Base-by-base conservation (phyloP, 2,888 invertebrate species). In the Cremastobaeus sp. region DNA sequence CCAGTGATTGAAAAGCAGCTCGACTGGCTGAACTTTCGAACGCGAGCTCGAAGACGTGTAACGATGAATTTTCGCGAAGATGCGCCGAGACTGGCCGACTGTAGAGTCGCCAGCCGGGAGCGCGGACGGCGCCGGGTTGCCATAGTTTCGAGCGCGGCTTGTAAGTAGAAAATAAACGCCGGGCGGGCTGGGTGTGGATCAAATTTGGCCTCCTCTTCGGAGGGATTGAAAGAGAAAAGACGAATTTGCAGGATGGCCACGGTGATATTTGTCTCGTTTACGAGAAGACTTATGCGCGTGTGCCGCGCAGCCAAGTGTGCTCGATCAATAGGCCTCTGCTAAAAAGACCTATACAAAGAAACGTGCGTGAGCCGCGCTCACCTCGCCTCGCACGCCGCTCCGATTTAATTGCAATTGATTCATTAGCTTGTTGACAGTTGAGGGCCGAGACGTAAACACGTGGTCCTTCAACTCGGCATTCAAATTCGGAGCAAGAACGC, bases 211-310 rank as follows among this genome's bases (percentile, higher is more conserved):
- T 70, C 37, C 21, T 37, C 62, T 65, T 59, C 52, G 77, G 79
- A 78, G 78, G 79, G 70, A 54, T 65, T 71, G 57, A 55, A 74
- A 77, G 72, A 69, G 75, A 76, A 77, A 59, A 78, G 79, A 78
- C 77, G 77, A 81, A 85, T 86, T 85, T 84, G 81, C 83, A 84
- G 83, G 83, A 84, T 81, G 82, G 81, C 79, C 77, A 82, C 82
- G 85, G 85, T 85, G 86, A 87, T 86, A 87, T 87, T 87, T 86
- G 86, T 87, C 86, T 87, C 86, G 87, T 87, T 87, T 87, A 85
- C 84, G 85, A 80, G 79, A 83, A 84, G 86, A 86, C 85, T 84
- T 85, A 86, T 85, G 85, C 86, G 86, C 86, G 86, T 86, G 86
- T 86, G 76, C 76, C 69, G 65, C 69, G 47, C 64, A 72, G 57